Conservation (phyloP, 2,797 vertebrate species). For the Sardinella longiceps region DNA sequence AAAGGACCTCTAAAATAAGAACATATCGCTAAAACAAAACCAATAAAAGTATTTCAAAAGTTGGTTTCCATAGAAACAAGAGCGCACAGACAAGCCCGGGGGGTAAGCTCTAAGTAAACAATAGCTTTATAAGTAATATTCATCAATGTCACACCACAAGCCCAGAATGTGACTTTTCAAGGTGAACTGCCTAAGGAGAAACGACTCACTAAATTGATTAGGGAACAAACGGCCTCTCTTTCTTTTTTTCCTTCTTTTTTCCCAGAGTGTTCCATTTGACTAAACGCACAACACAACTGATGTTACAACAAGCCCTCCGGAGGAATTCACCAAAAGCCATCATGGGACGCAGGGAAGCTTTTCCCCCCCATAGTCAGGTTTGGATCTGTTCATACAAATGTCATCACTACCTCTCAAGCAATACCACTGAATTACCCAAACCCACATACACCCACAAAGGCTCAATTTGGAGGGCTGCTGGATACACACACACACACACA, state of each 20-base stretch:
- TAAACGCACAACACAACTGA: not conserved
- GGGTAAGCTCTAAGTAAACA: not conserved
- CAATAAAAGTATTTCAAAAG: not conserved
- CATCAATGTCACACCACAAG: not conserved
- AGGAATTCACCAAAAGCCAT: not conserved
- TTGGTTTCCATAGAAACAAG: not conserved
- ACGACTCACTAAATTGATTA: not conserved
- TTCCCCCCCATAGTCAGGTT: not conserved
- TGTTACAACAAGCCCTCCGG: not conserved
- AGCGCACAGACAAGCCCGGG: not conserved
- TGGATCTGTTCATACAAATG: not conserved
- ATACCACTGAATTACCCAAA: not conserved
- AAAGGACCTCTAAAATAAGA: not conserved
- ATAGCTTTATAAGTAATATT: not conserved
- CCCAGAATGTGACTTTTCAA: not conserved
- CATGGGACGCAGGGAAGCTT: not conserved
- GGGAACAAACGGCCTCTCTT: not conserved
- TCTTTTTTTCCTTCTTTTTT: not conserved
- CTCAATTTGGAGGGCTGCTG: not conserved
- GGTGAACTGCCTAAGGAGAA: not conserved
- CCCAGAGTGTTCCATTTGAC: not conserved
- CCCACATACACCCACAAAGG: too few species aligned
- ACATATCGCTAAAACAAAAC: not conserved
- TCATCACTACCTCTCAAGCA: not conserved
- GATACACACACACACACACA: conserved; percentile 14